A percentile compares a stretch with the other conserved stretches of the same genome.
Evolutionary conservation across 2,797 vertebrate species (phyloP).

Genomic region (Muscicapa striata): DNA sequence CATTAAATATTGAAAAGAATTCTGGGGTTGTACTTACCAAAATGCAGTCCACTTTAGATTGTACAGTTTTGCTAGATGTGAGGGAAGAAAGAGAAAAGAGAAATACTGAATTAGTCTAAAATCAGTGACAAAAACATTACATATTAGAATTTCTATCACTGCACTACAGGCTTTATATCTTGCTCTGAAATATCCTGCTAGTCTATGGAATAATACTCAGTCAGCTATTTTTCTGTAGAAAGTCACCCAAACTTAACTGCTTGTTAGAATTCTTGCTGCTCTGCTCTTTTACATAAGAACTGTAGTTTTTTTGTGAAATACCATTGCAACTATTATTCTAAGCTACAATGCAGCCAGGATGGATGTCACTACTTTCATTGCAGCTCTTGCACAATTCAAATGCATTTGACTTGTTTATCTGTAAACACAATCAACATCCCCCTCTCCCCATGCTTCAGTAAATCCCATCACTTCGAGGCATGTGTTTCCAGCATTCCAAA

Average conservation of each 20-base stretch:
- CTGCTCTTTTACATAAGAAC: neutral
- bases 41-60: constrained; percentile 98
- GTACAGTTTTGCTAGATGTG: constrained; percentile 94
- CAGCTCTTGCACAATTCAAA: constrained; percentile 5
- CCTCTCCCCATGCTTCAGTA: neutral
- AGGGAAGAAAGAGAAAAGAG: constrained; percentile 74
- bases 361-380: neutral
- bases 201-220: neutral
- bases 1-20: constrained; percentile 53
- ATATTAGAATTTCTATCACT: neutral
- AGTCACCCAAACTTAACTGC: neutral
- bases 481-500: neutral
- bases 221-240: neutral
- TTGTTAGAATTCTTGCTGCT: neutral
- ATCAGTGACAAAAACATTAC: constrained; percentile 15
- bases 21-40: constrained; percentile 88
- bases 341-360: neutral
- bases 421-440: neutral
- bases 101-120: constrained; percentile 70
- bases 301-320: neutral
- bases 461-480: neutral
- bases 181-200: neutral
- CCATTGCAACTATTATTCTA: neutral
- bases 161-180: neutral
- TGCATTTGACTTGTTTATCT: neutral